Base-by-base conservation (phyloP, 1,140 invertebrate species). In the Parasteatoda tepidariorum region DNA sequence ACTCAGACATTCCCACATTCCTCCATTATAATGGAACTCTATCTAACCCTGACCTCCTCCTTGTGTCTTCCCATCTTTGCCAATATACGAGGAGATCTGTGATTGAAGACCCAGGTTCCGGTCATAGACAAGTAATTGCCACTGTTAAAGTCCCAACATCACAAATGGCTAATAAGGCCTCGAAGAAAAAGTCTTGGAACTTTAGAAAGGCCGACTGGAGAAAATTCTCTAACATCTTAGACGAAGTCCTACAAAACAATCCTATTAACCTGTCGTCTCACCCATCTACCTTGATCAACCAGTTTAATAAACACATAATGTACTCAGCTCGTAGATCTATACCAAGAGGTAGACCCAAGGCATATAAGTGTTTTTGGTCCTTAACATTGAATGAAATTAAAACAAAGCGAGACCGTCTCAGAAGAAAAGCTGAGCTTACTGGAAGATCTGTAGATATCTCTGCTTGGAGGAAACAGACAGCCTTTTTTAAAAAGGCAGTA, bases 11-110 rank as follows among this genome's bases (percentile, higher is more conserved):
- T 34, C 34, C 74, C 15, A 76, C 61, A 64, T 64, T 48, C 22
- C 48, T 11, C 0, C 59, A 76, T 26, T 26, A 66, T 33, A 76
- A 76, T 48, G 74, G 59, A n/a, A 26, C 3, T 30, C 18, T 24
- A n/a, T 41, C 33, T 28, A 34, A 34, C 41, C 59, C 33, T 24
- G 59, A 48, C n/a, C 34, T 76, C 5, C 30, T 70, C 6, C 33
- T 11, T 64, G 61, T 76, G 4, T 76, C 74, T 26, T 26, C 74
- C 18, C 59, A 76, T 64, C 24, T 76, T 5, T 15, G 2, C 34
- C 7, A 13, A 2, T 74, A 3, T 59, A 59, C 28, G 3, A 59
- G 59, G 22, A 13, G 31, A 31, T 41, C 6, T 3, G 26, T 64
- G 26, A n/a, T 76, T 15, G 59, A 76, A 30, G 34, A 76, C 22